phyloP scores from a whole-genome alignment of 2,888 invertebrate genomes.

The Dynastes maya region DNA sequence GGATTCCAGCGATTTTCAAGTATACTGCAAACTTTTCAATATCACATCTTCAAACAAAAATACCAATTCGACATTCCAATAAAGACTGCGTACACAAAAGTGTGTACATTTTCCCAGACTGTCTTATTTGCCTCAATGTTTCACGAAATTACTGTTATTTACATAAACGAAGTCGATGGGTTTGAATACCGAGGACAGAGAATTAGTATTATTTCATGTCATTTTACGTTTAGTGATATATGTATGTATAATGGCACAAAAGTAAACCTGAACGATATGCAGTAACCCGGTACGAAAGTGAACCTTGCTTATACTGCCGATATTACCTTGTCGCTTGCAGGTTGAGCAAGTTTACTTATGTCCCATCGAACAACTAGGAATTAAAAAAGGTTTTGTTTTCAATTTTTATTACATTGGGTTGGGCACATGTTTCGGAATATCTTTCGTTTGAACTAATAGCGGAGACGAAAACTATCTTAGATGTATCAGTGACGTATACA shows the following conservation, averaged over 20 bases:
- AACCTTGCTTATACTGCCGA: too few species aligned
- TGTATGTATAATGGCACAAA: background rate
- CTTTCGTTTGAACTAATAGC: too few species aligned
- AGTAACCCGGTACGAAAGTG: too few species aligned
- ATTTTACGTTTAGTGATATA: background rate
- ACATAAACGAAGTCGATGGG: background rate
- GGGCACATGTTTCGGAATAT: too few species aligned
- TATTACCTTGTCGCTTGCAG: too few species aligned
- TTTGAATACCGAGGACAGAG: background rate
- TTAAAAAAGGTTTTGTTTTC: background rate
- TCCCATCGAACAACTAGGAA: background rate
- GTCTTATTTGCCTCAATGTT: slow-evolving; percentile 8
- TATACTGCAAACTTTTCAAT: slow-evolving; percentile 8
- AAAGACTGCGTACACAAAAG: background rate
- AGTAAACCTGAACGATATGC: too few species aligned
- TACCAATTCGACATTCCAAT: slow-evolving; percentile 5
- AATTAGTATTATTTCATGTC: background rate
- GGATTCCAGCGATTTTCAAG: background rate
- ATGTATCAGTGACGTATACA: too few species aligned
- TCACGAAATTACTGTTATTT: slow-evolving; percentile 4
- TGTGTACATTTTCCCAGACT: slow-evolving; percentile 1
- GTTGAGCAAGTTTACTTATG: too few species aligned
- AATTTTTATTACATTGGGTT: background rate
- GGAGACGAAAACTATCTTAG: too few species aligned
- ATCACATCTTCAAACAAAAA: slow-evolving; percentile 10